A percentile compares a stretch with the other conserved stretches of the same genome.
phyloP scores from a whole-genome alignment of 1,140 invertebrate genomes.

The Dreissena rostriformis region DNA sequence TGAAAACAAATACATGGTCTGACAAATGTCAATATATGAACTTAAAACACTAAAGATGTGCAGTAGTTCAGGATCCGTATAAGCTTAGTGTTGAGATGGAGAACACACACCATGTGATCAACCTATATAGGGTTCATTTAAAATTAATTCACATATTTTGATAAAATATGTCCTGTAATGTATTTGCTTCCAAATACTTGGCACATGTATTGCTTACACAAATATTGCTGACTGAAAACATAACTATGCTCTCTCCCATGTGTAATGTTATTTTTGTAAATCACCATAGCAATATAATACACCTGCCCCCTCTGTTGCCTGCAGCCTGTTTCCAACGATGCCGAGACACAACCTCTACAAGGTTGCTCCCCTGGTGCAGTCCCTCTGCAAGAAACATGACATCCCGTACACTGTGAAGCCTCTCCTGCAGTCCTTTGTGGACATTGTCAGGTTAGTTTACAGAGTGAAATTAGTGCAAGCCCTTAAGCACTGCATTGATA shows the following conservation, averaged over 20 bases:
- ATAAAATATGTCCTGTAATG: no score
- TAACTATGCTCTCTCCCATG: neutral
- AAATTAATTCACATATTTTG: no score
- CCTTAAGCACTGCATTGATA: neutral
- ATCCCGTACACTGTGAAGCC: constrained; percentile 77
- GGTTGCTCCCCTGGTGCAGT: constrained; percentile 76
- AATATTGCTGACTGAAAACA: neutral
- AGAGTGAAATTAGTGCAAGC: neutral
- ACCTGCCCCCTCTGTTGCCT: constrained; percentile 13
- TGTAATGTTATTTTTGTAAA: neutral
- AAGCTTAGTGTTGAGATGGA: no score
- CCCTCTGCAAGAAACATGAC: constrained; percentile 79
- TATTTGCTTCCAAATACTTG: no score
- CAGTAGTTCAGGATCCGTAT: no score
- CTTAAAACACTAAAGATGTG: no score
- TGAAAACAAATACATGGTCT: no score
- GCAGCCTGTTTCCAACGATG: constrained; percentile 81
- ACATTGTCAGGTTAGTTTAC: constrained; percentile 77
- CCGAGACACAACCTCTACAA: constrained; percentile 80
- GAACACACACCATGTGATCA: no score
- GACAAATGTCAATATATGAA: no score
- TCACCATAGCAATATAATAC: neutral
- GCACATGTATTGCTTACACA: no score
- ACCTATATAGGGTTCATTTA: no score
- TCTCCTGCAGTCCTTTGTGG: constrained; percentile 74